phyloP scores from a whole-genome alignment of 2,113 vertebrate species.

The Platanista minor region DNA sequence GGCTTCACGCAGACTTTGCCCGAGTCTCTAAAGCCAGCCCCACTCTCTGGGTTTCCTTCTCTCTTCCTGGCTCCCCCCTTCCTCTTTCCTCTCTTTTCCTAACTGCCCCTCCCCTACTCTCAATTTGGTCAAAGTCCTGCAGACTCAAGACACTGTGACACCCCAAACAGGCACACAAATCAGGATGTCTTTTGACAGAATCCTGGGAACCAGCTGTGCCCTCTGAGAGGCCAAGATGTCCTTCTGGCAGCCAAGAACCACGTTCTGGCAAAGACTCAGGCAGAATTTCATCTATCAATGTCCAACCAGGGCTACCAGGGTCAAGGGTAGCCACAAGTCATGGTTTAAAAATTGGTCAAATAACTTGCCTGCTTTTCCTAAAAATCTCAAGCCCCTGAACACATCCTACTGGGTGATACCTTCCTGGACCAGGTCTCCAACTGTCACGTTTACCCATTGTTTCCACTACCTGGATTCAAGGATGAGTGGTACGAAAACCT shows the following conservation, averaged over 20 bases:
- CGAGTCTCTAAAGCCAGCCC: not conserved
- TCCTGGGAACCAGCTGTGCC: not conserved
- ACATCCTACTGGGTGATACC: not conserved
- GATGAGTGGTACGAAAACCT: not conserved
- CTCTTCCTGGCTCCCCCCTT: not conserved
- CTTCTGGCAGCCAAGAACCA: not conserved
- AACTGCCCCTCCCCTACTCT: not conserved
- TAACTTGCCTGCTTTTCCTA: not conserved
- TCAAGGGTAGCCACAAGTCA: not conserved
- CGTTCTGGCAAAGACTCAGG: not conserved
- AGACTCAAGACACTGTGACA: not conserved
- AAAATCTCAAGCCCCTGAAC: not conserved
- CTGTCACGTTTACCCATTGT: not conserved
- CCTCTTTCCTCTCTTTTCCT: not conserved
- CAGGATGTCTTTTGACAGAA: not conserved
- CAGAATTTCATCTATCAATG: conserved; percentile 37
- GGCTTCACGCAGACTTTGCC: not conserved
- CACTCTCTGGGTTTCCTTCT: not conserved
- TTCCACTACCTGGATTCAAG: not conserved
- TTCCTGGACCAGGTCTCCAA: not conserved
- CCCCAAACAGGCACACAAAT: not conserved
- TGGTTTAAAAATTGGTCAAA: conserved; percentile 29
- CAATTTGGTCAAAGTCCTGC: not conserved
- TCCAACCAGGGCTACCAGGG: not conserved
- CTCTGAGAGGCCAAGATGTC: not conserved